phyloP scores from a whole-genome alignment of 2,113 vertebrate genomes.

The Callipepla californica region DNA sequence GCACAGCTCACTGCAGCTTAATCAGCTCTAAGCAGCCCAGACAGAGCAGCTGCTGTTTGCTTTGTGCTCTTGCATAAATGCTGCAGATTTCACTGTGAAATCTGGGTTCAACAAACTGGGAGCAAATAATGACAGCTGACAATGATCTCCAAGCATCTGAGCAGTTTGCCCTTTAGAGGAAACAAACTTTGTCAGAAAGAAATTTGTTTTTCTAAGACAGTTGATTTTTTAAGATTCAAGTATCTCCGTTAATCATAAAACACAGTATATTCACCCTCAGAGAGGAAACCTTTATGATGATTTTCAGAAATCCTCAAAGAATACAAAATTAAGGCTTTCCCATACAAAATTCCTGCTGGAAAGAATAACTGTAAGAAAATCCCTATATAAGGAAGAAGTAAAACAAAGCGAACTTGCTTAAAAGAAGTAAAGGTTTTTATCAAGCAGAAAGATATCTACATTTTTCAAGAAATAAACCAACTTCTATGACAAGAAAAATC shows the following conservation, averaged over 20 bases:
- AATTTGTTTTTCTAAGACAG: background rate
- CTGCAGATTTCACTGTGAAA: background rate
- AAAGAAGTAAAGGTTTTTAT: background rate
- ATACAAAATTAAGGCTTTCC: background rate
- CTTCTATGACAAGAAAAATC: background rate
- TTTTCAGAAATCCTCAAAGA: background rate
- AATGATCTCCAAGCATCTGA: background rate
- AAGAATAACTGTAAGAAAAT: background rate
- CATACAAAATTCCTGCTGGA: background rate
- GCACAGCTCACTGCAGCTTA: background rate
- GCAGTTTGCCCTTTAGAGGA: background rate
- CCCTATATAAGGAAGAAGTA: background rate
- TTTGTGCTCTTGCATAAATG: constrained; percentile 12
- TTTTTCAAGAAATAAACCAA: background rate
- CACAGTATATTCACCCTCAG: background rate
- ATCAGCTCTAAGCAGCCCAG: background rate
- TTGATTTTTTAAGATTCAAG: background rate
- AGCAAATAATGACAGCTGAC: constrained; percentile 7
- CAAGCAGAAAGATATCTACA: background rate
- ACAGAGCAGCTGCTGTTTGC: background rate
- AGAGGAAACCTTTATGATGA: background rate
- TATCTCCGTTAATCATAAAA: background rate
- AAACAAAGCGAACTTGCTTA: background rate
- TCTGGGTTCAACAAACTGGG: background rate
- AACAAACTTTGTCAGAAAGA: background rate